Evolutionary conservation across 2,797 vertebrate species (phyloP).

Genomic region (Sebastes diaconus): DNA sequence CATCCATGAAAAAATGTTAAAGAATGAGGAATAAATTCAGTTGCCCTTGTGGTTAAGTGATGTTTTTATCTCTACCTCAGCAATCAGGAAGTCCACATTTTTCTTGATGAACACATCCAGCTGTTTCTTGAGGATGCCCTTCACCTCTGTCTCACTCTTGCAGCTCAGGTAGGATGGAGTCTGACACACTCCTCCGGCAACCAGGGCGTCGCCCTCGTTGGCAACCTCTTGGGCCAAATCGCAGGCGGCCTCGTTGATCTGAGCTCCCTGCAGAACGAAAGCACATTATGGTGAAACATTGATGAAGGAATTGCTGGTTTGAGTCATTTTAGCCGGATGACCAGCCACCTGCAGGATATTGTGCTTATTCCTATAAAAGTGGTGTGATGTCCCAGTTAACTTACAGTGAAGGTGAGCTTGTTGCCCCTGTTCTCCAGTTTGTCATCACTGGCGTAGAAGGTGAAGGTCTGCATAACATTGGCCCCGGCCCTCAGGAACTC

Average conservation of each 20-base stretch:
- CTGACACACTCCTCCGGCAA: slow-evolving; percentile 95
- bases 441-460: slow-evolving; percentile 95
- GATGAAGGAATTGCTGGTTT: neutral
- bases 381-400: neutral
- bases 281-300: neutral
- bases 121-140: slow-evolving; percentile 90
- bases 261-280: slow-evolving; percentile 80
- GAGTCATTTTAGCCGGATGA: neutral
- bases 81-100: slow-evolving; percentile 95
- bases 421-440: slow-evolving; percentile 95
- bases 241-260: slow-evolving; percentile 95
- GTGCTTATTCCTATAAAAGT: neutral
- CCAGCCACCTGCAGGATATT: neutral
- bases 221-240: slow-evolving; percentile 93
- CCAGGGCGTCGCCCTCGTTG: slow-evolving; percentile 90
- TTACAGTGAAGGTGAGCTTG: slow-evolving; percentile 80
- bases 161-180: slow-evolving; percentile 96
- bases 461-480: slow-evolving; percentile 93
- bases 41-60: fast-evolving
- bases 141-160: slow-evolving; percentile 92
- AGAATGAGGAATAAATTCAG: neutral
- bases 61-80: slow-evolving; percentile 84
- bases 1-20: neutral
- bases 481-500: slow-evolving; percentile 93
- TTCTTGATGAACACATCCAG: slow-evolving; percentile 92